Evolutionary conservation across 2,113 vertebrate species (phyloP).

Genomic region (Myiopsitta monachus): DNA sequence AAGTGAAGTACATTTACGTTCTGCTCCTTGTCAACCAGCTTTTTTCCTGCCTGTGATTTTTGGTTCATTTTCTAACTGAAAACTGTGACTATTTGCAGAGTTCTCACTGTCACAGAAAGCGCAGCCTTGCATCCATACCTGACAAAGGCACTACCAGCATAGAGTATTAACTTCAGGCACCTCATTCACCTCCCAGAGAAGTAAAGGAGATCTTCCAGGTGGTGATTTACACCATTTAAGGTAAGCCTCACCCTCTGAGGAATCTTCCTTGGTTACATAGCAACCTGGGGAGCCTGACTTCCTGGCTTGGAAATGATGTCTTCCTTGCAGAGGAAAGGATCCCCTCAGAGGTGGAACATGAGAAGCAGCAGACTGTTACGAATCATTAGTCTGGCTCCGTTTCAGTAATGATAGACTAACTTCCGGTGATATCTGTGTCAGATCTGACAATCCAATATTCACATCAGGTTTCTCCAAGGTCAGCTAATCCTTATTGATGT

Average conservation of each 20-base stretch:
- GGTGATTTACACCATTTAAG: background rate
- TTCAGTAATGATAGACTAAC: accelerated
- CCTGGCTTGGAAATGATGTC: background rate
- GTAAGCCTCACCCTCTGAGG: background rate
- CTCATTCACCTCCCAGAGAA: background rate
- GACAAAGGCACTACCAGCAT: background rate
- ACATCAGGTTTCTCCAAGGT: background rate
- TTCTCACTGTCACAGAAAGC: background rate
- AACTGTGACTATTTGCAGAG: too few species aligned
- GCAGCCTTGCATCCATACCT: background rate
- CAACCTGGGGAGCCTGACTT: background rate
- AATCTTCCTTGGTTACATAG: background rate
- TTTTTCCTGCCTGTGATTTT: background rate
- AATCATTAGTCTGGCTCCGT: background rate
- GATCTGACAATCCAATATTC: background rate
- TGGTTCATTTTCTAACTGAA: background rate
- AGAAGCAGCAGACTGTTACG: background rate
- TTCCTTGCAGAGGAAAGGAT: background rate
- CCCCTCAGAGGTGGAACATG: background rate
- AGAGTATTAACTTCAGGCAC: background rate
- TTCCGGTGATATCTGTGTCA: background rate
- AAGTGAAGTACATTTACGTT: background rate
- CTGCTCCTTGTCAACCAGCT: background rate
- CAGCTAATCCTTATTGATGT: background rate
- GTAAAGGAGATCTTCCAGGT: background rate